Conservation (phyloP, 2,797 vertebrate genomes). For the Chelon labrosus region DNA sequence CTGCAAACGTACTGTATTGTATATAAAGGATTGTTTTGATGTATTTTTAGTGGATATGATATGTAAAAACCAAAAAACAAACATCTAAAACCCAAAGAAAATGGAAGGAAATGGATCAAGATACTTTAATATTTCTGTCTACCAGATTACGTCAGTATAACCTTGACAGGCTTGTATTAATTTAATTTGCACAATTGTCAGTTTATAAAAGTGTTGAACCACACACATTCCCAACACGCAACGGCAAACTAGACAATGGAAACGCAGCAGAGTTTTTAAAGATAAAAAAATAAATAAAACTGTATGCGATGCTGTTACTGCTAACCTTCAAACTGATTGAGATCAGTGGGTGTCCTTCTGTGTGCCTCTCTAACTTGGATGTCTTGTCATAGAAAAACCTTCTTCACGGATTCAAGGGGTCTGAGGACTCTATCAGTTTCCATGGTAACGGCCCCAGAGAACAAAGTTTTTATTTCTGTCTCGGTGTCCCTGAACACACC, state of each 20-base stretch:
- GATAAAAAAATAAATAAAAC: background rate
- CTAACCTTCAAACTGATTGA: constrained; percentile 24
- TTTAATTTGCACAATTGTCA: background rate
- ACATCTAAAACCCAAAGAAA: too few species aligned
- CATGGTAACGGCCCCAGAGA: constrained; percentile 17
- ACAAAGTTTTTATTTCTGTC: constrained; percentile 9
- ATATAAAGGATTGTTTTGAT: background rate
- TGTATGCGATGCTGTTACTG: background rate
- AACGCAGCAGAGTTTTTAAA: background rate
- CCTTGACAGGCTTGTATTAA: constrained; percentile 16
- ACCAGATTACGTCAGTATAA: background rate
- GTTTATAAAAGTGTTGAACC: background rate
- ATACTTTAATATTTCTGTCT: background rate
- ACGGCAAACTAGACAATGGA: constrained; percentile 9
- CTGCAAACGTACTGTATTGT: too few species aligned
- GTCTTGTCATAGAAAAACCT: constrained; percentile 30
- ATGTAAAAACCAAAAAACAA: too few species aligned
- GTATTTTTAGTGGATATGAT: background rate
- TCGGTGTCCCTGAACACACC: constrained; percentile 21
- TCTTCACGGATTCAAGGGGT: constrained; percentile 13
- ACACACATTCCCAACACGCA: background rate
- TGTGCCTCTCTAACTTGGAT: constrained; percentile 12
- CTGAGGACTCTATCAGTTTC: constrained; percentile 46
- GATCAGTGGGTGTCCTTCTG: constrained; percentile 23
- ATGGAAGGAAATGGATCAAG: too few species aligned